Evolutionary conservation across 2,888 invertebrate genomes (phyloP), one percentile per base, ranked within the genome.

Genomic region (Scelioninae gen. 1): DNA sequence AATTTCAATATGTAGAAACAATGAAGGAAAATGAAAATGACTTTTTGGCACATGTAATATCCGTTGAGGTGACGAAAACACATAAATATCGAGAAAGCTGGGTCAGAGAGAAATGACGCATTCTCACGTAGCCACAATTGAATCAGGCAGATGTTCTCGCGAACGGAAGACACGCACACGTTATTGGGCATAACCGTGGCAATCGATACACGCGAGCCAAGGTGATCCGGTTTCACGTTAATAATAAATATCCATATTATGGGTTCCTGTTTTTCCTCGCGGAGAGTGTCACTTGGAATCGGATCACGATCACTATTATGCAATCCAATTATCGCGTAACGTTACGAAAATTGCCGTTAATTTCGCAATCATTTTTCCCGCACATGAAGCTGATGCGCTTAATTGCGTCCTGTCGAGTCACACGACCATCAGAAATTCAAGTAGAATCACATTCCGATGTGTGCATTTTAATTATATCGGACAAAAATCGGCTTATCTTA

Each of bases 181-280:
- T 56, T 56, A 56, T 53, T 65, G 63, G 51, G 43, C 13, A n/a
- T 23, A 43, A 89, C 88, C 89, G 83, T 79, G 58, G 88, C 86
- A 88, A 90, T 91, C 89, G 89, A 89, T 90, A 90, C 87, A 88
- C 88, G 89, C 86, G 86, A 88, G 88, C 88, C 92, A 92, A 92
- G 91, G 92, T 87, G 86, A 92, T 86, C 92, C 82, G 88, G 90
- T 92, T 87, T 85, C 23, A 69, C 77, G 84, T 87, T 89, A 89
- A 90, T 89, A 91, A 91, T 89, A 89, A 77, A 90, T 90, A 88
- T 88, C 87, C 98, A 98, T 94, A 95, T 95, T 95, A 88, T 96
- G 96, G 90, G 96, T 98, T 86, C 60, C 82, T 97, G 97, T 53
- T 98, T 98, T 93, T 94, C 98, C 86, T 98, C 51, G 51, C 51